Conservation (phyloP, 1,140 invertebrate species). For the Drosophila serrata region DNA sequence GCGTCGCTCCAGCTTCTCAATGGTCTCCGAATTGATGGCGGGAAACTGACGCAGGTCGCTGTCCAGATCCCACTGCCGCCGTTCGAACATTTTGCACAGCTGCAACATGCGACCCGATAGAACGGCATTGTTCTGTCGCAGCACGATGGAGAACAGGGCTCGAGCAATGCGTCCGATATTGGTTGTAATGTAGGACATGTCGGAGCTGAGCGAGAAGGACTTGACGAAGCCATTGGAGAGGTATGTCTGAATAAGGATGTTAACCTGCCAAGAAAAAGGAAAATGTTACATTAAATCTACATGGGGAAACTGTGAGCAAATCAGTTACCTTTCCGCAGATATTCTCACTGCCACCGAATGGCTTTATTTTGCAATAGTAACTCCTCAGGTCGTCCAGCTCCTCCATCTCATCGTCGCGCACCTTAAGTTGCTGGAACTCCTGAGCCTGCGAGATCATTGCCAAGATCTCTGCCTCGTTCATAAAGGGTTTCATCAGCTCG, state of each 20-base stretch:
- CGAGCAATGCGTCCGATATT: conserved; percentile 96
- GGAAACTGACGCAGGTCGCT: conserved; percentile 95
- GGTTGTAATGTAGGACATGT: conserved; percentile 97
- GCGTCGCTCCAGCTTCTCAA: conserved; percentile 93
- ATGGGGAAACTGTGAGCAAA: rapidly evolving
- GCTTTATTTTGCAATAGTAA: conserved; percentile 91
- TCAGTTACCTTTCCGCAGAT: conserved; percentile 94
- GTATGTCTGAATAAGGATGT: conserved; percentile 97
- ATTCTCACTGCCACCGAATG: conserved; percentile 94
- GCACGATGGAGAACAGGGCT: conserved; percentile 97
- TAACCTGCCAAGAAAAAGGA: conserved; percentile 83
- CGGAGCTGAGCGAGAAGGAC: conserved; percentile 96
- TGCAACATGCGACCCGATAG: conserved; percentile 93
- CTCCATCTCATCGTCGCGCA: conserved; percentile 97
- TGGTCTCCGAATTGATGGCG: conserved; percentile 91
- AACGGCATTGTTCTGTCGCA: conserved; percentile 95
- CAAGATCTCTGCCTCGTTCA: conserved; percentile 95
- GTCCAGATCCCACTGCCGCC: conserved; percentile 95
- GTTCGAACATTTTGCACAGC: conserved; percentile 96
- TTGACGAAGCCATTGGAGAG: conserved; percentile 93
- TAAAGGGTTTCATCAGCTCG: conserved; percentile 90
- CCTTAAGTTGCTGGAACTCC: conserved; percentile 98
- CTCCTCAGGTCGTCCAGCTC: conserved; percentile 93
- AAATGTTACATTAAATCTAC: too few relatives aligned
- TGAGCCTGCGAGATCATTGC: conserved; percentile 95